Evolutionary conservation across 2,797 vertebrate genomes (phyloP).

Genomic region (Taenioides sp.): DNA sequence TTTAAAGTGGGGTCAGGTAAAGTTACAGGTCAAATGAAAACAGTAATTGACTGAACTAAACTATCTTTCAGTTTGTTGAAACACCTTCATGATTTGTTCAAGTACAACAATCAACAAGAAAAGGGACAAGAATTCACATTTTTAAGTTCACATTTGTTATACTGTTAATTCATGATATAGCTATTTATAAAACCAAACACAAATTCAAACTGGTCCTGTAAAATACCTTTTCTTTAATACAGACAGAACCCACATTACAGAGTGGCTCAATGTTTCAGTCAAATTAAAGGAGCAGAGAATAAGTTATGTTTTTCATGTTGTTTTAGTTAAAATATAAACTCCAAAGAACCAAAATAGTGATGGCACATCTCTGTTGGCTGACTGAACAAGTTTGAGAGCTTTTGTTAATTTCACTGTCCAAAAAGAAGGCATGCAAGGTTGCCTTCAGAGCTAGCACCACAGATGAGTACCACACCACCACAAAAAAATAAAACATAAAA

Average conservation of each 20-base stretch:
- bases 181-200: conserved; percentile 78
- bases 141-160: conserved; percentile 82
- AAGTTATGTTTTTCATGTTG: conserved; percentile 46
- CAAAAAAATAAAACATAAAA: conserved; percentile 42
- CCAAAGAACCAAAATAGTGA: conserved; percentile 44
- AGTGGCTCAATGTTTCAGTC: conserved; percentile 58
- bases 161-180: conserved; percentile 77
- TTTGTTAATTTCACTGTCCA: conserved; percentile 52
- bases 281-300: conserved; percentile 47
- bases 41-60: conserved; percentile 66
- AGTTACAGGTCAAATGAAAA: conserved; percentile 61
- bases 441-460: conserved; percentile 55
- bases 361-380: conserved; percentile 53
- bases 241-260: conserved; percentile 72
- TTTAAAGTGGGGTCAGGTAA: conserved; percentile 53
- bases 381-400: conserved; percentile 35
- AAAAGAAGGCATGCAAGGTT: conserved; percentile 57
- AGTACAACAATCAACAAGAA: conserved; percentile 83
- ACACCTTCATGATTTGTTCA: conserved; percentile 80
- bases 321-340: conserved; percentile 38
- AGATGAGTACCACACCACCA: conserved; percentile 56
- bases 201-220: conserved; percentile 74
- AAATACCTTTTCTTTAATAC: conserved; percentile 78
- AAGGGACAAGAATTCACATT: conserved; percentile 82
- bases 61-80: conserved; percentile 76